These are phyloP conservation scores for Perdita meconis DNA, from an alignment of 2,888 invertebrate species.

Conservation along the genomic window DNA sequence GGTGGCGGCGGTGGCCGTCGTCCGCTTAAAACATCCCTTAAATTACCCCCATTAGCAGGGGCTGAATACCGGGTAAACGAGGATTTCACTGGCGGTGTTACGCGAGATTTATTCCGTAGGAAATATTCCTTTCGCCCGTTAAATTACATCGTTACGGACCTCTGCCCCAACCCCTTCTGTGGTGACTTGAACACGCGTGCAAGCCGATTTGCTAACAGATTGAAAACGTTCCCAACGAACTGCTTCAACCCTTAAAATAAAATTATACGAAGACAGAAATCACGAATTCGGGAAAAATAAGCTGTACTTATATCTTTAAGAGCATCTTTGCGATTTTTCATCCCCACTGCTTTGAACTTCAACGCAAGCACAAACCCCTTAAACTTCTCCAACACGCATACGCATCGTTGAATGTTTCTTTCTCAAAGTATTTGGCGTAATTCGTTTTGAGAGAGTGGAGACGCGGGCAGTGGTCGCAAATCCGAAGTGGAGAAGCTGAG, in stretches of 20 bases:
- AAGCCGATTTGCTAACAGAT: slow-evolving; percentile 61
- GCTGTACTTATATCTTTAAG: too few species aligned
- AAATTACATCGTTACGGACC: slow-evolving; percentile 73
- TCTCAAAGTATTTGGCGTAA: too few species aligned
- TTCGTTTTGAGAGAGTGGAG: too few species aligned
- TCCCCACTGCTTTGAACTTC: too few species aligned
- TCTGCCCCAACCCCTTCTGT: slow-evolving; percentile 11
- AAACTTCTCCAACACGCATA: too few species aligned
- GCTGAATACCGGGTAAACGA: slow-evolving; percentile 82
- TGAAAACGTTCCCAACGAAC: slow-evolving; percentile 7
- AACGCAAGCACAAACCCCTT: too few species aligned
- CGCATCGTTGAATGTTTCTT: not conserved
- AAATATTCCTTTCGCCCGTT: slow-evolving; percentile 81
- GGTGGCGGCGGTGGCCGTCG: slow-evolving; percentile 74
- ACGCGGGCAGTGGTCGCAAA: not conserved
- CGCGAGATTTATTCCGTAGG: slow-evolving; percentile 83
- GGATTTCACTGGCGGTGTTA: slow-evolving; percentile 81
- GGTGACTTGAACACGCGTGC: slow-evolving; percentile 51
- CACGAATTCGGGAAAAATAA: too few species aligned
- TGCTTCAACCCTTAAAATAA: not conserved
- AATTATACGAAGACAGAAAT: too few species aligned
- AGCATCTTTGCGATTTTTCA: too few species aligned
- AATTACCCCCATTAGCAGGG: slow-evolving; percentile 83
- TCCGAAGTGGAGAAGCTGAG: not conserved
- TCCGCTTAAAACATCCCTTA: slow-evolving; percentile 84